Base-by-base conservation (phyloP, 2,888 invertebrate species). In the Sclerodermus sp. region DNA sequence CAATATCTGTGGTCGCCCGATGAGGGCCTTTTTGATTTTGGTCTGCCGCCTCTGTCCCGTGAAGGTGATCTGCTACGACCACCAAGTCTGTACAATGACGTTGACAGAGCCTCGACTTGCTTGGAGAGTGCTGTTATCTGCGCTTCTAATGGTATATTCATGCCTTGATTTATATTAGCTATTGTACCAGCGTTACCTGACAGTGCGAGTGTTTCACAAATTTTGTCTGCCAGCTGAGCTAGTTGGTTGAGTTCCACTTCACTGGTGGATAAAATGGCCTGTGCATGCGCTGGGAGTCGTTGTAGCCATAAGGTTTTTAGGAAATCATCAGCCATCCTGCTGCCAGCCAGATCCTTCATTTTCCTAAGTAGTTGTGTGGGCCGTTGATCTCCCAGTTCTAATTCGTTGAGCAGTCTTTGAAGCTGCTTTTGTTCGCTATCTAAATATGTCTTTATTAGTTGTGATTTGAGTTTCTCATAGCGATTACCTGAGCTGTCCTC, bases 281-380 rank as follows among this genome's bases (percentile, higher is more conserved):
- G 30, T 9, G 10, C 10, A 30, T 30, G 6, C 30, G 30, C 30
- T 6, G 30, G 30, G 6, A 30, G 30, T 10, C 30, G 30, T 9
- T 30, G 6, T 9, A 30, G 6, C 30, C 30, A 30, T 30, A 30
- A 30, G 10, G 6, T 30, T 9, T 42, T 41, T 6, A 50, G 15
- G 0, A 46, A 2, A 1, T 42, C 18, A 3, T 46, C 42, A 0
- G 17, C 14, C 1, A 41, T 13, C 6, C 15, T 18, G 15, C n/a
- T 18, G 10, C 23, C 42, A 0, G 38, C 42, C 4, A 32, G 29
- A 17, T 46, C 34, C 32, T 13, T 40, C 36, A 50, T 29, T 1
- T 31, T 14, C 8, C 42, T 47, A 1, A 53, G 16, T 14, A 47
- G 49, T 3, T 44, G 31, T 3, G 43, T 45, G 0, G 55, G 53